Conservation (phyloP, 2,797 vertebrate genomes). For the Myiotriccus ornatus region DNA sequence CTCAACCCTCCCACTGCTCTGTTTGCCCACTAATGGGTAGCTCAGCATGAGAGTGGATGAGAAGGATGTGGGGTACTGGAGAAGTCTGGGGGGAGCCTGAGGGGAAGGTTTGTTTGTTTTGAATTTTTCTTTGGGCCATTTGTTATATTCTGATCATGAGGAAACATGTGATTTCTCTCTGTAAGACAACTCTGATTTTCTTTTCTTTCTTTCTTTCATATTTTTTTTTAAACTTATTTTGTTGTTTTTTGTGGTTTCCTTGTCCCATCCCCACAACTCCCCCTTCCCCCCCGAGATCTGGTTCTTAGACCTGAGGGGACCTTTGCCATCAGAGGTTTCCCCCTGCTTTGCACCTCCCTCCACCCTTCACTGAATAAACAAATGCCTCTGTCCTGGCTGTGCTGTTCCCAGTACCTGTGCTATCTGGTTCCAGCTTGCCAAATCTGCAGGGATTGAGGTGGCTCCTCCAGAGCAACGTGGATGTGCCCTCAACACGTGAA, state of each 20-base stretch:
- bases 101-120: not conserved
- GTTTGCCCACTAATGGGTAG: not conserved
- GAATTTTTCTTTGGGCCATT: not conserved
- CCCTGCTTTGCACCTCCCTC: not conserved
- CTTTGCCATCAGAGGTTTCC: not conserved
- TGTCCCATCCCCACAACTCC: not conserved
- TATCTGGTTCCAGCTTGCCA: not conserved
- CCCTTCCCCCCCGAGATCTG: not conserved
- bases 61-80: not conserved
- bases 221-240: not conserved
- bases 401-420: not conserved
- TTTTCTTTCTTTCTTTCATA: not conserved
- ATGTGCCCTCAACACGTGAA: not conserved
- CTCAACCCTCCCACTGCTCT: not conserved
- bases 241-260: not conserved
- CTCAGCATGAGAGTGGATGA: not conserved
- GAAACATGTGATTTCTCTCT: not conserved
- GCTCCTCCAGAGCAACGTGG: not conserved
- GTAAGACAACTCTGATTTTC: not conserved
- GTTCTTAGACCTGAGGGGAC: not conserved
- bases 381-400: not conserved
- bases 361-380: not conserved
- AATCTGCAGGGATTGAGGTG: accelerated
- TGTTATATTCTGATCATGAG: not conserved
- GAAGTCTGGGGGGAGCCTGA: not conserved